Evolutionary conservation across 2,888 invertebrate genomes (phyloP).

Genomic region (Pristionchus arcanus): DNA sequence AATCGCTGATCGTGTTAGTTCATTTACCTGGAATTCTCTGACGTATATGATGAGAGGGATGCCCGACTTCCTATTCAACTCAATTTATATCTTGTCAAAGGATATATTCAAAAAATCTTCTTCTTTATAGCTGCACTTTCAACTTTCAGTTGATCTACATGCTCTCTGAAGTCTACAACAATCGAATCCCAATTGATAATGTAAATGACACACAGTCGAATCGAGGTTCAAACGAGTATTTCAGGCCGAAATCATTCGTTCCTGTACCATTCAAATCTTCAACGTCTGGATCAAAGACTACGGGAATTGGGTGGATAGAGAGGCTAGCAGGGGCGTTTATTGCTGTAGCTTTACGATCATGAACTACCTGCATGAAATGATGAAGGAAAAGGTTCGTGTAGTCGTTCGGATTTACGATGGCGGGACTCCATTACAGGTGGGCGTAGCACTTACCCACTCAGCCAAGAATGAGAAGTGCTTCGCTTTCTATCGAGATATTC

Average conservation of each 20-base stretch:
- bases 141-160: background rate
- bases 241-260: background rate
- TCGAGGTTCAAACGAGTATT: background rate
- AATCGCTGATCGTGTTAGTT: conserved; percentile 14
- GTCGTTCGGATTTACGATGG: too few relatives aligned
- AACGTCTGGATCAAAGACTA: background rate
- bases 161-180: background rate
- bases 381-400: background rate
- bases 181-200: background rate
- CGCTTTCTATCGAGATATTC: conserved; percentile 14
- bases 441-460: background rate
- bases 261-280: background rate
- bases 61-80: background rate
- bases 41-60: background rate
- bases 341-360: background rate
- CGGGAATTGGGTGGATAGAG: background rate
- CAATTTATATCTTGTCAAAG: background rate
- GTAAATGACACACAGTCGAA: background rate
- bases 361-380: background rate
- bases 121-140: background rate
- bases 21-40: background rate
- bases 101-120: too few relatives aligned
- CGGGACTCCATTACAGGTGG: background rate
- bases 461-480: background rate
- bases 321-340: background rate